Evolutionary conservation across 2,888 invertebrate species (phyloP), one percentile per base, ranked within the genome.

Genomic region (Scelioninae gen. 2): DNA sequence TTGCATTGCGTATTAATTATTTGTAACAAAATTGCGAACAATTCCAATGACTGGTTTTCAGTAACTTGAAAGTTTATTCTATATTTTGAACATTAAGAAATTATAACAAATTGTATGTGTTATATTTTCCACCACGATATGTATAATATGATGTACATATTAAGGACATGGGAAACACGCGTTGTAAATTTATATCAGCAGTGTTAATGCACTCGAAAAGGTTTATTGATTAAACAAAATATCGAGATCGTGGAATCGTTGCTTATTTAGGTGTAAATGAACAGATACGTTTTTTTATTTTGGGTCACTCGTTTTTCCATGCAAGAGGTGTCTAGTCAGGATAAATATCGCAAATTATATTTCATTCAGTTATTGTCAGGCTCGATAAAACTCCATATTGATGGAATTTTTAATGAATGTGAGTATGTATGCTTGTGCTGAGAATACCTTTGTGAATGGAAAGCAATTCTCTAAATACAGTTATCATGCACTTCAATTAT

Each of bases 171-270:
- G 45, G 15, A 65, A 48, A 55, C 46, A 58, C 55, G 57, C 57
- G 65, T 35, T 9, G 28, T 6, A 22, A 43, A 48, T 55, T 33
- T 19, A 63, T 57, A 48, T 68, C 58, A 33, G 13, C 50, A 53
- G 58, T 65, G 69, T 70, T 58, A 57, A 57, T 61, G 65, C 61
- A 57, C 61, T 60, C 55, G 19, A 55, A 67, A 39, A 48, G 63
- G 46, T 60, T 63, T 65, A 71, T 70, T 58, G 57, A 71, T 71
- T 55, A 48, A 68, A 58, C 55, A 57, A 70, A 70, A 70, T 60
- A 55, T 67, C 39, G 28, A 5, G 35, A 45, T 28, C 19, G 50
- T n/a, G 1, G 50, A 64, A 53, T 53, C 31, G 41, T 4, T 31
- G 50, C 16, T 52, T 22, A 33, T 16, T 55, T 37, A 31, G 19